Percentiles rank a stretch among this genome's conserved stretches.
Conservation (phyloP, 2,797 vertebrate genomes). For the Jordanella pulchra region DNA sequence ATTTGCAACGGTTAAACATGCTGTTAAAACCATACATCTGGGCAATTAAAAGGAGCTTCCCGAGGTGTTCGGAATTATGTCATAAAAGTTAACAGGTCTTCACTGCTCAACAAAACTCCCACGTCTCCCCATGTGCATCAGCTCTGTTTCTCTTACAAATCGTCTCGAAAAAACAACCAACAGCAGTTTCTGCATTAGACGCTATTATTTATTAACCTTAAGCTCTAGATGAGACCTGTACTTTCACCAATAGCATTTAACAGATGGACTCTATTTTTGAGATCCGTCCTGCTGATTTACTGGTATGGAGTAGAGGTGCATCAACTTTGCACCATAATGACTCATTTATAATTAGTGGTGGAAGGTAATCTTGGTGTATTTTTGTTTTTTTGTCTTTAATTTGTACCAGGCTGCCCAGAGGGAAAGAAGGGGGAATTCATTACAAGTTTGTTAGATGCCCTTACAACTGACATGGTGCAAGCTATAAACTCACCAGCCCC, state of each 20-base stretch:
- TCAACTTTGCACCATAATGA: slow-evolving; percentile 43
- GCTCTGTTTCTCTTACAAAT: slow-evolving; percentile 27
- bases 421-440: slow-evolving; percentile 98
- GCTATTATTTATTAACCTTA: slow-evolving; percentile 10
- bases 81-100: slow-evolving; percentile 82
- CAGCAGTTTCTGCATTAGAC: slow-evolving; percentile 13
- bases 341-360: slow-evolving; percentile 59
- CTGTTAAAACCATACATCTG: slow-evolving; percentile 80
- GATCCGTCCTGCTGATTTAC: slow-evolving; percentile 37
- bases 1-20: slow-evolving; percentile 62
- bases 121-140: slow-evolving; percentile 48
- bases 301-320: slow-evolving; percentile 32
- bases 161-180: slow-evolving; percentile 22
- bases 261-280: slow-evolving; percentile 21
- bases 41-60: slow-evolving; percentile 78
- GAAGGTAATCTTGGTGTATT: slow-evolving; percentile 54
- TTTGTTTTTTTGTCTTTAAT: slow-evolving; percentile 57
- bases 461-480: slow-evolving; percentile 99
- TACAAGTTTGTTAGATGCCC: slow-evolving; percentile 95
- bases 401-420: slow-evolving; percentile 91
- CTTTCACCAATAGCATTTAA: slow-evolving; percentile 19
- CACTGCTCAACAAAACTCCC: slow-evolving; percentile 60
- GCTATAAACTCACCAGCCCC: slow-evolving; percentile 96
- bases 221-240: not conserved
- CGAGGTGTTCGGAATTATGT: slow-evolving; percentile 76